Evolutionary conservation across 2,888 invertebrate species (phyloP), one percentile per base, ranked within the genome.

Genomic region (Oxystoma pomonae): DNA sequence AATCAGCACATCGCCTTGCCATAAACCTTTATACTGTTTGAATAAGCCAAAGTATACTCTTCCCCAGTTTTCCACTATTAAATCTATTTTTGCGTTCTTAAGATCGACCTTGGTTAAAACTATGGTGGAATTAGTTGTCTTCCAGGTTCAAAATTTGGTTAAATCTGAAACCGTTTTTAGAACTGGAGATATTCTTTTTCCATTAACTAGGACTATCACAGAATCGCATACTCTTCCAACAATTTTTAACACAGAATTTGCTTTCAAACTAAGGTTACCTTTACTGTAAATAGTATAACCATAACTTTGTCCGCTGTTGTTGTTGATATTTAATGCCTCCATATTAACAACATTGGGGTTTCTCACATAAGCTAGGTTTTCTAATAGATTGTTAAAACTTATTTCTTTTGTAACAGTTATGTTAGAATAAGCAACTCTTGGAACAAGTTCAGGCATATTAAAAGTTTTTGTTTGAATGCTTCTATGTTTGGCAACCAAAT

Each of bases 61-160:
- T 9, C 95, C 96, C 82, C 91, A 91, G 77, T 91, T 93, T 79
- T 96, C 95, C 1, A 82, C 81, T 0, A 86, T 70, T 12, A 84
- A 65, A 58, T 81, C 79, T 21, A 84, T 65, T 18, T 72, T 74
- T 49, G 73, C 72, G 76, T 63, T 63, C n/a, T 55, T 50, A 19
- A 72, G 20, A 1, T 67, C 72, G 1, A 69, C 71, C 2, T 67
- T 56, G 5, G 70, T 67, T 35, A 69, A 65, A 16, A 81, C 63
- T 20, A 66, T 69, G 9, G 70, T 73, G 0, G 75, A 73, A 66
- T 81, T 72, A 58, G 71, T 68, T 2, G 68, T 57, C 63, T 69
- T 73, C 80, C 82, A 82, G 64, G 77, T 81, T 16, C 82, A 82
- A 69, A 81, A 82, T 9, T 71, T 72, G 50, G 75, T 67, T 5